Percentiles rank a stretch among this genome's conserved stretches.
phyloP scores from a whole-genome alignment of 1,140 invertebrate genomes.

The Drosophila repletoides region DNA sequence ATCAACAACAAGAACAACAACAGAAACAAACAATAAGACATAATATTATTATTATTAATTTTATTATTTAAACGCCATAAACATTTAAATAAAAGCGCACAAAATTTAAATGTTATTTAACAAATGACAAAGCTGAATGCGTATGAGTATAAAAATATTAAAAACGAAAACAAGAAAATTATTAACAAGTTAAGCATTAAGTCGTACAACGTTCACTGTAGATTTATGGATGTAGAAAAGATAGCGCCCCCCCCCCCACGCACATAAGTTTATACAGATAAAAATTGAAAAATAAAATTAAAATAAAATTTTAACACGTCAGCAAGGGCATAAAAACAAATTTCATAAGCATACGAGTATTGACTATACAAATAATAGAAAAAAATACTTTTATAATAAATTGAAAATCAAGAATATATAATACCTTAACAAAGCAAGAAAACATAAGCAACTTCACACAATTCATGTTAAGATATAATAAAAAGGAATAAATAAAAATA shows the following conservation, averaged over 20 bases:
- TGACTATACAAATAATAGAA: conserved; percentile 5
- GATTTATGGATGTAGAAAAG: conserved; percentile 67
- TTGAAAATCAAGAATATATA: conserved; percentile 27
- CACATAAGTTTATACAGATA: conserved; percentile 78
- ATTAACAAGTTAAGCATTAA: conserved; percentile 44
- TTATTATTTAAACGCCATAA: conserved; percentile 27
- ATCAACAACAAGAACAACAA: conserved; percentile 35
- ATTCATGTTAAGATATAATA: conserved; percentile 74
- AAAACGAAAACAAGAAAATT: conserved; percentile 15
- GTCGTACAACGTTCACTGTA: conserved; percentile 73
- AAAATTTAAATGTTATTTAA: conserved; percentile 23
- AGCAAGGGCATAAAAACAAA: conserved; percentile 25
- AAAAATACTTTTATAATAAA: conserved; percentile 70
- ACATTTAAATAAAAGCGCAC: conserved; percentile 17
- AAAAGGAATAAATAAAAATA: conserved; percentile 73
- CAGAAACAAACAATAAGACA: background rate
- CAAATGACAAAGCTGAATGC: conserved; percentile 22
- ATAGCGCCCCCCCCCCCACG: conserved; percentile 50
- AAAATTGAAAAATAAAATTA: conserved; percentile 31
- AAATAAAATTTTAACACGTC: conserved; percentile 49
- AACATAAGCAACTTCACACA: conserved; percentile 56
- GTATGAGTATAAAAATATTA: conserved; percentile 20
- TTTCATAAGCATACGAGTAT: too few species aligned
- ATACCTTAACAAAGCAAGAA: conserved; percentile 52
- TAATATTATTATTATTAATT: conserved; percentile 19